phyloP scores from a whole-genome alignment of 2,888 invertebrate genomes.

The Panzeria rudis region DNA sequence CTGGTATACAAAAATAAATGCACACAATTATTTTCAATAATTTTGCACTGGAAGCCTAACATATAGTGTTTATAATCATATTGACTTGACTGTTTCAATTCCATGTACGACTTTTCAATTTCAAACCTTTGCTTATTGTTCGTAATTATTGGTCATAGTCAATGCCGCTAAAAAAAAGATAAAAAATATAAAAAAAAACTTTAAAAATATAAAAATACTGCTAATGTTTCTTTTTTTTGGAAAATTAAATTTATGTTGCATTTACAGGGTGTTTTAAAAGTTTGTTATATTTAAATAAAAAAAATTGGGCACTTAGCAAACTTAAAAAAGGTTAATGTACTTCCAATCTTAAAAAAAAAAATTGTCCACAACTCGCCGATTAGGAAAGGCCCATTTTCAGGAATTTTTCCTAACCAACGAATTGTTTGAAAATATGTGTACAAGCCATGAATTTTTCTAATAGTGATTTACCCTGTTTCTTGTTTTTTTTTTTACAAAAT shows the following conservation, averaged over 20 bases:
- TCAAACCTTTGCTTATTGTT: constrained; percentile 13
- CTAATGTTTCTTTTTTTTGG: neutral
- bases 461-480: constrained; percentile 2
- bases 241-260: constrained; percentile 2
- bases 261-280: neutral
- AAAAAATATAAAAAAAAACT: constrained; percentile 1
- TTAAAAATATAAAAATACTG: neutral
- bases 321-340: neutral
- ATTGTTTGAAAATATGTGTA: too few relatives aligned
- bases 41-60: constrained; percentile 8
- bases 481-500: neutral
- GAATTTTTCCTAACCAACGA: too few relatives aligned
- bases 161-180: constrained; percentile 27
- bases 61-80: constrained; percentile 1
- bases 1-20: constrained; percentile 2
- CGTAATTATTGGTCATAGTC: constrained; percentile 52
- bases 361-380: too few relatives aligned
- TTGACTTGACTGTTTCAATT: constrained; percentile 22
- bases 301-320: too few relatives aligned
- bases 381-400: too few relatives aligned
- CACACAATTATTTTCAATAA: constrained; percentile 3
- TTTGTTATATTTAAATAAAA: neutral
- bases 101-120: constrained; percentile 10
- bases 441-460: neutral
- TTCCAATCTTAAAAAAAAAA: neutral